Conservation (phyloP, 2,888 invertebrate species). For the Acleris sparsana region DNA sequence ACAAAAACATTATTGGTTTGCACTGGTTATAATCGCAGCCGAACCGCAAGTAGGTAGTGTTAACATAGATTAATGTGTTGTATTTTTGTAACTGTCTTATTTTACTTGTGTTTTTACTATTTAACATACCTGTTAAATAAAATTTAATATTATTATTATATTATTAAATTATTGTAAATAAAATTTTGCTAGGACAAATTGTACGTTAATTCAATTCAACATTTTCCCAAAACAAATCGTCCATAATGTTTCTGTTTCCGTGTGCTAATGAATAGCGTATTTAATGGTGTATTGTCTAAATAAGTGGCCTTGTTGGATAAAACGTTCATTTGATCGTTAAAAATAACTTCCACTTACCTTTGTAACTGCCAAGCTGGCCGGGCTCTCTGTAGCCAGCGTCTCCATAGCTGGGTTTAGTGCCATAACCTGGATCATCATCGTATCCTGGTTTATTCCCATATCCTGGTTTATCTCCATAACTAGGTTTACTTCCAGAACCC, state of each 20-base stretch:
- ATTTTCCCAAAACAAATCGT: slow-evolving; percentile 5
- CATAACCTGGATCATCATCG: neutral
- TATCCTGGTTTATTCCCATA: neutral
- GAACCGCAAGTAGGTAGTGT: no score
- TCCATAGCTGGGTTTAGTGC: neutral
- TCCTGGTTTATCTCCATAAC: neutral
- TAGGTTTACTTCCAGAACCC: no score
- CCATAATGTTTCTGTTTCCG: slow-evolving; percentile 18
- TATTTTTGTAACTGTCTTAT: no score
- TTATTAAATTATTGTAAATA: no score
- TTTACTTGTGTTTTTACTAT: no score
- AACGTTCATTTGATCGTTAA: neutral
- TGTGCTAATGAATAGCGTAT: slow-evolving; percentile 11
- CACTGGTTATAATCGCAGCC: no score
- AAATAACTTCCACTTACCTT: slow-evolving; percentile 56
- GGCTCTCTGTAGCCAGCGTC: slow-evolving; percentile 46
- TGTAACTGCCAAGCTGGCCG: slow-evolving; percentile 53
- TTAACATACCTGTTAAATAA: no score
- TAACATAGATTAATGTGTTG: no score
- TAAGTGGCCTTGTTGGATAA: slow-evolving; percentile 11
- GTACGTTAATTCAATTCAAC: neutral
- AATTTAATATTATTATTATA: no score
- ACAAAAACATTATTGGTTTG: no score
- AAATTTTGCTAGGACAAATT: neutral
- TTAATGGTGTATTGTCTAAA: slow-evolving; percentile 28